Base-by-base conservation (phyloP, 2,888 invertebrate species). In the Celastrina argiolus region DNA sequence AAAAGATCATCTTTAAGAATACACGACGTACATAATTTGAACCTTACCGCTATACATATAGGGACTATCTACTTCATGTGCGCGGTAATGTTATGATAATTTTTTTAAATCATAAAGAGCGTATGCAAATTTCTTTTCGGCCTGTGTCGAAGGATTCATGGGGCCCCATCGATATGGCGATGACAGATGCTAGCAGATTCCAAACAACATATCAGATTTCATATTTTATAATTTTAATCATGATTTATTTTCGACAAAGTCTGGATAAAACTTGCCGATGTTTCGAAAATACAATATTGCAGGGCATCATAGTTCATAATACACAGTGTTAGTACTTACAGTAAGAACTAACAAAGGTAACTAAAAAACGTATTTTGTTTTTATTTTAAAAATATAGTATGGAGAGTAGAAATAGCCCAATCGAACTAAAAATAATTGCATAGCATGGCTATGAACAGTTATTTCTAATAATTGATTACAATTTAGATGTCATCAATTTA, bases 121-220 rank as follows among this genome's bases (percentile, higher is more conserved):
- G 79, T 90, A 90, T 90, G 90, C 85, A 88, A 88, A 89, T 89
- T 81, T 70, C 71, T 74, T 73, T 74, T 76, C 73, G 71, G 75
- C 69, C 74, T 74, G 68, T 72, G 71, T 69, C 71, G 76, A 72
- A 75, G 75, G 76, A 74, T 75, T 76, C 75, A 75, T 72, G 72
- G 88, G 87, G 83, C 78, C 78, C 78, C 74, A 69, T 85, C 85
- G 85, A 84, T 84, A 83, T 77, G 76, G 75, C 82, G 90, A 76
- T 91, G 90, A 91, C 90, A 91, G 90, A 89, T 91, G 90, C 79
- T 73, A 73, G 77, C 72, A 75, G 71, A 72, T 76, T 75, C 76
- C 78, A 83, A 84, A 85, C 81, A 85, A 75, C 74, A 76, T 83
- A 78, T 87, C 83, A 74, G 68, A 76, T 88, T 85, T 81, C 85